A percentile compares a stretch with the other conserved stretches of the same genome.
Conservation (phyloP, 1,140 invertebrate species). For the Gerris buenoi region DNA sequence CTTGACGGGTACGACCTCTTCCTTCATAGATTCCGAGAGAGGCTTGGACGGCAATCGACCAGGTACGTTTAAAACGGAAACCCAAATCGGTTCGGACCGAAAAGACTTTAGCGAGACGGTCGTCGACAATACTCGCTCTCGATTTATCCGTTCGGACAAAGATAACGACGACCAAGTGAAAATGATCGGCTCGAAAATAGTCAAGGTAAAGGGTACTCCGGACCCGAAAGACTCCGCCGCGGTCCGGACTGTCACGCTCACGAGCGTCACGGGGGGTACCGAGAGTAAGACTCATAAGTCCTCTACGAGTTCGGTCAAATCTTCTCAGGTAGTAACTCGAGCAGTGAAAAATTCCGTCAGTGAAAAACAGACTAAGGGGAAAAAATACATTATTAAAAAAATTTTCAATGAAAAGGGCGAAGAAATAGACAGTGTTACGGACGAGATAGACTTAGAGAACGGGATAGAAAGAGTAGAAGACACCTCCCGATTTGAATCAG, state of each 20-base stretch:
- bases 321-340: not conserved
- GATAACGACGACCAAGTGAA: not conserved
- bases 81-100: not conserved
- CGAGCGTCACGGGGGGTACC: not conserved
- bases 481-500: no score
- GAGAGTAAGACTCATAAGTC: not conserved
- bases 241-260: not conserved
- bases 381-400: not conserved
- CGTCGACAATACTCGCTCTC: not conserved
- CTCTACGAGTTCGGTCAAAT: no score
- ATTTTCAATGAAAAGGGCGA: not conserved
- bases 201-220: not conserved
- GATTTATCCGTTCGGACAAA: not conserved
- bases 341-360: not conserved
- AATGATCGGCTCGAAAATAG: conserved; percentile 3
- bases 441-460: not conserved
- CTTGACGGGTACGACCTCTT: not conserved
- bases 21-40: not conserved
- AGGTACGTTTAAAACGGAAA: no score
- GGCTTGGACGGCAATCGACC: no score
- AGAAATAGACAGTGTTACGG: not conserved
- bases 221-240: not conserved
- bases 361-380: not conserved
- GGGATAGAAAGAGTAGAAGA: not conserved
- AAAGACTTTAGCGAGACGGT: not conserved